Evolutionary conservation across 2,797 vertebrate species (phyloP), one percentile per base, ranked within the genome.

Genomic region (Sebastes trivittatus): DNA sequence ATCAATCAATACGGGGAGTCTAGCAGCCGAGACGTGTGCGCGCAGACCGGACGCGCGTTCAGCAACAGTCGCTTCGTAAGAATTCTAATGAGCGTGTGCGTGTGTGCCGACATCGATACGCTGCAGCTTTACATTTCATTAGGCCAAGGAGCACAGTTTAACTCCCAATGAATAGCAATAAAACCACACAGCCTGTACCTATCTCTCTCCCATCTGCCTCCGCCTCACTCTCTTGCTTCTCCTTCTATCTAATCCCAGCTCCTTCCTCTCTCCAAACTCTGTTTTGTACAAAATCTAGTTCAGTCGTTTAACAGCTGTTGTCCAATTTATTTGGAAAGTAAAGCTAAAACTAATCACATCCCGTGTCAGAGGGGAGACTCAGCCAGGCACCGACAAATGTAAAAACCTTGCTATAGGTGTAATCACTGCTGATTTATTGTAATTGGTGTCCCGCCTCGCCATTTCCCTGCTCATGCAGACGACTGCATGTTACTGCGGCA

Each of bases 61-160:
- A 80, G 74, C 76, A 87, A 76, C 62, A 73, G 77, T 84, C 73
- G 38, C 75, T 81, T 18, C 75, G 86, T 46, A 78, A 59, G 73
- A 89, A 92, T 92, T 62, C 76, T 78, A 88, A 89, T 87, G 82
- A 84, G 81, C 10, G 75, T 52, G 56, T 58, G 87, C 73, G 18
- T 11, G 63, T 72, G 83, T 38, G 38, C 6, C 63, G 32, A 90
- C 89, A 84, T 93, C 93, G 78, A 93, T 93, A 93, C 67, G 68
- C 85, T 84, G 84, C 87, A 92, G 90, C 91, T 92, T 92, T 94
- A 92, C 92, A 93, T 95, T 94, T 94, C 92, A 95, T 94, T 93
- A 93, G 85, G 87, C 88, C 91, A 90, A 88, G 85, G 86, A 89
- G 89, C 84, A 86, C 92, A 92, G 83, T 91, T 94, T 93, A 94